These are phyloP conservation scores for Melitaea athalia DNA, from an alignment of 2,888 invertebrate genomes.

Conservation along the genomic window DNA sequence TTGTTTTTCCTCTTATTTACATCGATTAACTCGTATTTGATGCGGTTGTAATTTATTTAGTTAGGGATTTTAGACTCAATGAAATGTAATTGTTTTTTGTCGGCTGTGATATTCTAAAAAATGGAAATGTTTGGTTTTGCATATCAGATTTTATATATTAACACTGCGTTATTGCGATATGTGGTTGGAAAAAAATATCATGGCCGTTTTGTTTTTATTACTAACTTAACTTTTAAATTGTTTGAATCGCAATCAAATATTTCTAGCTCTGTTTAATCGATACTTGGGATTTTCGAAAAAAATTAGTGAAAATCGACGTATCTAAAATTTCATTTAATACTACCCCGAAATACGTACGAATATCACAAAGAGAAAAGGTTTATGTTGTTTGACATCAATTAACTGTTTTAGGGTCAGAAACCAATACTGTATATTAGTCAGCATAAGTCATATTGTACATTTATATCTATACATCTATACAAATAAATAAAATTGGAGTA, in stretches of 20 bases:
- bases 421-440: too few relatives aligned
- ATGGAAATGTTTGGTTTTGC: neutral
- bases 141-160: neutral
- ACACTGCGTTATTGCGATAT: neutral
- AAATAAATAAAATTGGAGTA: too few relatives aligned
- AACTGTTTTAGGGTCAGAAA: too few relatives aligned
- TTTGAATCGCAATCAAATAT: neutral
- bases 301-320: too few relatives aligned
- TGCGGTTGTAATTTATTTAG: constrained; percentile 9
- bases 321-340: too few relatives aligned
- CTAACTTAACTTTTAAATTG: neutral
- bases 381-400: too few relatives aligned
- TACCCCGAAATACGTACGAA: too few relatives aligned
- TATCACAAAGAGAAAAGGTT: too few relatives aligned
- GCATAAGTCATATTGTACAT: too few relatives aligned
- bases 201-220: neutral
- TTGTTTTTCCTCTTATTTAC: constrained; percentile 30
- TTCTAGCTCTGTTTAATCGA: neutral
- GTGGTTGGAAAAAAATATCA: neutral
- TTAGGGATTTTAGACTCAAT: neutral
- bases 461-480: too few relatives aligned
- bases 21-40: constrained; percentile 26
- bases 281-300: neutral
- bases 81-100: neutral
- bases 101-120: neutral